Base-by-base conservation (phyloP, 2,797 vertebrate genomes). In the Muraenolepis orangiensis region DNA sequence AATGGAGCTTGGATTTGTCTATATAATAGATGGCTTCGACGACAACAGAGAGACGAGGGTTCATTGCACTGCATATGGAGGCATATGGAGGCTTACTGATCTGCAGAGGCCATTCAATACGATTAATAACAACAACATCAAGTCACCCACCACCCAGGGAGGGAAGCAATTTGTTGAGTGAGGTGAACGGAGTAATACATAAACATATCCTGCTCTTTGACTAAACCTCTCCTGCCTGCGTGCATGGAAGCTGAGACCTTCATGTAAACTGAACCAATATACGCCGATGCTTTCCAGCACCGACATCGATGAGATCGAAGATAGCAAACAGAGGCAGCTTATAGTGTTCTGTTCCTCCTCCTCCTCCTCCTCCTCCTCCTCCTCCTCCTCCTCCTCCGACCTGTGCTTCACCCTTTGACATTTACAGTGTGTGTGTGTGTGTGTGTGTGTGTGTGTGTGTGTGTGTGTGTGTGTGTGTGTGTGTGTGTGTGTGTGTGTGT, bases 121-220 rank as follows among this genome's bases (percentile, higher is more conserved):
- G 7, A 64, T 64, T 64, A 26, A 64, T 26, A 64, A 64, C 23
- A 64, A 64, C 57, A 73, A 73, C 61, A 80, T 71, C 76, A 78
- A 46, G 70, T 73, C 87, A 83, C n/a, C n/a, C n/a, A 70, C 73
- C 73, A 46, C 73, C 79, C 75, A 74, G 81, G 77, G 87, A 83
- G 83, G 81, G 77, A 87, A 83, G 83, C 78, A 84, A 85, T 85
- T 78, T 36, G 34, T 73, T 75, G 66, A 70, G 86, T 89, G 84
- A 82, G 85, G 85, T 87, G 74, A 85, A 86, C 70, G 64, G 16
- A 57, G 72, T 11, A n/a, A n/a, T n/a, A n/a, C n/a, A n/a, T n/a
- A n/a, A n/a, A n/a, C n/a, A n/a, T n/a, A 1, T 68, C 31, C 78
- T 76, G 82, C 61, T 77, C 18, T 7, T 76, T 66, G 66, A 67